phyloP scores from a whole-genome alignment of 2,888 invertebrate species.

The Apodemia zela region DNA sequence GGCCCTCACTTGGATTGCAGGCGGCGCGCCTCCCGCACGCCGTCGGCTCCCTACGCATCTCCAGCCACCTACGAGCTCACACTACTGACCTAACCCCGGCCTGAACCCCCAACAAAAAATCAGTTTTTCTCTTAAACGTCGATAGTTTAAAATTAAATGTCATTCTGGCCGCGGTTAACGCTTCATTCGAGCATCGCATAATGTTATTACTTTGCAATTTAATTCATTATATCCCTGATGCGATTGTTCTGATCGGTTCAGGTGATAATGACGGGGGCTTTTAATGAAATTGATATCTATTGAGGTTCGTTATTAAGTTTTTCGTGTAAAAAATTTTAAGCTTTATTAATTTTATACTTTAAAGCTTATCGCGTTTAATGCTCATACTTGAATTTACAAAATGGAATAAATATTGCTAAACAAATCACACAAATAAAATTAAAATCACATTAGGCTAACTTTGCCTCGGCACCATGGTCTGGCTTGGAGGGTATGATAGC shows the following conservation, averaged over 20 bases:
- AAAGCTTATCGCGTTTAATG: not conserved
- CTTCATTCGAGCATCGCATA: constrained; percentile 71
- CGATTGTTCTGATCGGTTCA: constrained; percentile 50
- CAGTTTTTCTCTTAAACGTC: constrained; percentile 67
- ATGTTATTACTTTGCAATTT: constrained; percentile 71
- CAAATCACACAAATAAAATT: too few species aligned
- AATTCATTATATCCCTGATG: constrained; percentile 69
- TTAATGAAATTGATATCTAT: constrained; percentile 71
- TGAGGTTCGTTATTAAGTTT: constrained; percentile 41
- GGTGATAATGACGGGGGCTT: constrained; percentile 62
- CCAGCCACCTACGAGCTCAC: constrained; percentile 39
- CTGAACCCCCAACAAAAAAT: constrained; percentile 55
- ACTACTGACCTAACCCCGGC: constrained; percentile 44
- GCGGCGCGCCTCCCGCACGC: constrained; percentile 27
- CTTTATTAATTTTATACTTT: constrained; percentile 12
- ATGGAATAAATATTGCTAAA: too few species aligned
- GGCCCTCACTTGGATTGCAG: constrained; percentile 31
- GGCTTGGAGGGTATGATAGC: too few species aligned
- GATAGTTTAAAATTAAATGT: constrained; percentile 77
- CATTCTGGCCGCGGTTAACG: constrained; percentile 72
- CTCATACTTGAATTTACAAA: not conserved
- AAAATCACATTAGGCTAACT: too few species aligned
- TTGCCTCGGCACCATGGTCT: too few species aligned
- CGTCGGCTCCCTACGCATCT: constrained; percentile 37
- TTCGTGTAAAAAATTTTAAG: constrained; percentile 26